phyloP scores from a whole-genome alignment of 1,140 invertebrate genomes.

The Macrocentrus cingulum region DNA sequence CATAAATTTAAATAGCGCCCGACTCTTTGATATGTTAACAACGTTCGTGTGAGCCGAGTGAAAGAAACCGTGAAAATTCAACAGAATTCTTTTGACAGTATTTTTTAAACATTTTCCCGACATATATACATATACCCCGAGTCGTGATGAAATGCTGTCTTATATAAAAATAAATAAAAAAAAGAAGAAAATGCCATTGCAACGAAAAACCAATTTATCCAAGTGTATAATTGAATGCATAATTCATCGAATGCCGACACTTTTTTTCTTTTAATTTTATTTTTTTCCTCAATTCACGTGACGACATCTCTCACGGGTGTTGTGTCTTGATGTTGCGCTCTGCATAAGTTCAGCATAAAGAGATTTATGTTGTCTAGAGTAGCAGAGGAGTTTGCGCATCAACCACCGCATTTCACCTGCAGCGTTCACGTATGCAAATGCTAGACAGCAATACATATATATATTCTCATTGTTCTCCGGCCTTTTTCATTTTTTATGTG shows the following conservation, averaged over 20 bases:
- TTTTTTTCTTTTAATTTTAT: no score
- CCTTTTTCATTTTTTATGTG: constrained; percentile 3
- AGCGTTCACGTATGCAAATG: constrained; percentile 21
- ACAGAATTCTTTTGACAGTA: constrained; percentile 33
- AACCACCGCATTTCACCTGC: constrained; percentile 19
- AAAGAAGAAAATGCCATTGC: no score
- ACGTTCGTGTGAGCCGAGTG: constrained; percentile 11
- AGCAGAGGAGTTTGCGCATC: not conserved
- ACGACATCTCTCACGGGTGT: no score
- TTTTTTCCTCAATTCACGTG: no score
- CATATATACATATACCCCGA: constrained; percentile 3
- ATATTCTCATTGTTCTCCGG: constrained; percentile 18
- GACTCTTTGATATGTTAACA: constrained; percentile 54
- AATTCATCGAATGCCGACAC: no score
- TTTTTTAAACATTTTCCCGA: constrained; percentile 6
- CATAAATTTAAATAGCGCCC: constrained; percentile 53
- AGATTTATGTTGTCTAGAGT: constrained; percentile 7
- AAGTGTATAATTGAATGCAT: no score
- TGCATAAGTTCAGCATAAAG: not conserved
- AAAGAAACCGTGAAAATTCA: constrained; percentile 36
- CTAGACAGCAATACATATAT: not conserved
- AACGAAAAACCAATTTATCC: no score
- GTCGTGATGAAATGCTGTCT: no score
- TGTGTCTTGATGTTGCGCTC: no score
- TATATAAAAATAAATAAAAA: no score